phyloP scores from a whole-genome alignment of 2,113 vertebrate genomes.

The Pycnonotus jocosus region DNA sequence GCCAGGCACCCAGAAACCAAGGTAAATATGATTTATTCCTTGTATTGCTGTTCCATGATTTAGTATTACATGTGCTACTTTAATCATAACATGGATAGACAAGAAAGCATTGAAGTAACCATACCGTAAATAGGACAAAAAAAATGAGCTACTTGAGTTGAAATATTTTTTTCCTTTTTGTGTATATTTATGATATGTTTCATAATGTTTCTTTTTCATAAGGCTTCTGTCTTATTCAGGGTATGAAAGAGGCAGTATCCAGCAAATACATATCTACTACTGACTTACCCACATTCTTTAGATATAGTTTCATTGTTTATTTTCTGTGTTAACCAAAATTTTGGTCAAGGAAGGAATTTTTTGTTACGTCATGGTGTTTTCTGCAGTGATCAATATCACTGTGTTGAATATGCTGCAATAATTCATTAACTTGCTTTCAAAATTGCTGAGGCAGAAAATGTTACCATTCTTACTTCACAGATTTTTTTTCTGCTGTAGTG shows the following conservation, averaged over 20 bases:
- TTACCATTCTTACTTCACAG: not conserved
- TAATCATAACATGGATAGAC: not conserved
- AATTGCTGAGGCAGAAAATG: not conserved
- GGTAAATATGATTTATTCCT: conserved; percentile 49
- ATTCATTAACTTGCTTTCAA: not conserved
- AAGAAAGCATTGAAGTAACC: not conserved
- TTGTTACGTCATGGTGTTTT: not conserved
- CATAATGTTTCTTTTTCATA: not conserved
- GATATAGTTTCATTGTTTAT: not conserved
- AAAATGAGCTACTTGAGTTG: not conserved
- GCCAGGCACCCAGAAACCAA: conserved; percentile 67
- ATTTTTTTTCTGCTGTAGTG: not conserved
- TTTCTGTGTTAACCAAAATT: not conserved
- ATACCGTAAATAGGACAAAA: not conserved
- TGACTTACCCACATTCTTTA: not conserved
- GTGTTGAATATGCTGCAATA: not conserved
- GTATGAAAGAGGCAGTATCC: not conserved
- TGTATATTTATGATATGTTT: not conserved
- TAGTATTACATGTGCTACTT: not conserved
- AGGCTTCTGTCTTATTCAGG: not conserved
- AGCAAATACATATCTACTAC: not conserved
- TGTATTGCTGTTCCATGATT: not conserved
- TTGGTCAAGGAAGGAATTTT: not conserved
- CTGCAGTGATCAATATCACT: not conserved
- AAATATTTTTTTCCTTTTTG: not conserved